Evolutionary conservation across 1,140 invertebrate genomes (phyloP), one percentile per base, ranked within the genome.

Genomic region (Lethrus apterus): DNA sequence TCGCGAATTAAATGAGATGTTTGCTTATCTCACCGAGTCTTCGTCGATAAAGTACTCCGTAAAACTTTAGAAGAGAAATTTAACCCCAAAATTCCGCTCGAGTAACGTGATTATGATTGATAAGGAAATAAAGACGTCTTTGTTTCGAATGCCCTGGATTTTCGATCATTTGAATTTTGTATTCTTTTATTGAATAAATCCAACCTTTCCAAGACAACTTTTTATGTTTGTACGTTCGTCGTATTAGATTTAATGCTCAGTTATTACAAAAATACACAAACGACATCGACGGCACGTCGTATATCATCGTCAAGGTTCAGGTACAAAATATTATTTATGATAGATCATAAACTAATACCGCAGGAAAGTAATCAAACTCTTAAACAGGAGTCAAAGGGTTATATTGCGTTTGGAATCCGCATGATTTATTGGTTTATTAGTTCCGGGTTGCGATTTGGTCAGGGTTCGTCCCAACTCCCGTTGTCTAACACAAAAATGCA

Each of bases 41-140:
- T 54, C 46, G 52, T 54, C 59, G 57, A 57, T 57, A 59, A 58
- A 59, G 55, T 53, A 50, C 50, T 30, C 51, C 43, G 26, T 36
- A 51, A 48, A 59, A 59, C 45, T 57, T 57, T 62, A 52, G 46
- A 52, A 42, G 38, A 55, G 58, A 52, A 60, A 64, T 64, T 64
- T 60, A 62, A 60, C 57, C 54, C 40, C 51, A 56, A 47, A 60
- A 62, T 40, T 51, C 23, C 57, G 58, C 62, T 57, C 46, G 58
- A 60, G 48, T 59, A 59, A 53, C 50, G 56, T 60, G 59, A 64
- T 64, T 61, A 62, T 62, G 62, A 64, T 64, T 64, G 60, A 64
- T 64, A 62, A 62, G 56, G 52, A 55, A 59, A 63, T 60, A 55
- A 55, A 51, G 46, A 50, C n/a, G n/a, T n/a, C n/a, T n/a, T n/a